Conservation (phyloP, 2,797 vertebrate genomes). For the Erethizon dorsatum region DNA sequence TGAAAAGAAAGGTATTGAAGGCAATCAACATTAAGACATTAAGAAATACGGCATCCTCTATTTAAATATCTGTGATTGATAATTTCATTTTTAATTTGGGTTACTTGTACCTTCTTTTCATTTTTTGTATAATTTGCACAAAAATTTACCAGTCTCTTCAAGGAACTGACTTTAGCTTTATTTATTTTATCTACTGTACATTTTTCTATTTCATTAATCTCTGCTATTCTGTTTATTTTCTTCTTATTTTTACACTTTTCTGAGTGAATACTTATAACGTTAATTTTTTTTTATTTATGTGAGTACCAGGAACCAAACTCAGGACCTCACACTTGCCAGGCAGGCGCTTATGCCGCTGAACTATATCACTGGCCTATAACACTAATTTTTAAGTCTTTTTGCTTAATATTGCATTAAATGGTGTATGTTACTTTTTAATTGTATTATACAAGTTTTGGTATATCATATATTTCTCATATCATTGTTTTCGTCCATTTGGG, state of each 20-base stretch:
- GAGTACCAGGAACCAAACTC: too few relatives aligned
- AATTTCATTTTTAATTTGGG: not conserved
- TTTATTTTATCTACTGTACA: not conserved
- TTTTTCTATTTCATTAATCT: not conserved
- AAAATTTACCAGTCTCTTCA: not conserved
- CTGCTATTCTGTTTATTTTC: not conserved
- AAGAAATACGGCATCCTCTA: not conserved
- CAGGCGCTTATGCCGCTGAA: too few relatives aligned
- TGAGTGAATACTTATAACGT: not conserved
- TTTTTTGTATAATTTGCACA: not conserved
- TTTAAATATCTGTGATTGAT: not conserved
- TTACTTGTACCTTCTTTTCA: not conserved
- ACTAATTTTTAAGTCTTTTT: not conserved
- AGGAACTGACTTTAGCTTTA: not conserved
- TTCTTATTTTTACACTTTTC: not conserved
- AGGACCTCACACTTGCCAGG: too few relatives aligned
- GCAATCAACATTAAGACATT: not conserved
- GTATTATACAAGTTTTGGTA: conserved; percentile 17
- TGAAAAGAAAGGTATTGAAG: not conserved
- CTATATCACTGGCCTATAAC: too few relatives aligned
- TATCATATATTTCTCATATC: not conserved
- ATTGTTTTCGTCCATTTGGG: not conserved
- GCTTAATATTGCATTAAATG: not conserved
- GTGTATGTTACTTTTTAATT: not conserved
- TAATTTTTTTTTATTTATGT: not conserved